Evolutionary conservation across 2,113 vertebrate species (phyloP).

Genomic region (Craseonycteris thonglongyai): DNA sequence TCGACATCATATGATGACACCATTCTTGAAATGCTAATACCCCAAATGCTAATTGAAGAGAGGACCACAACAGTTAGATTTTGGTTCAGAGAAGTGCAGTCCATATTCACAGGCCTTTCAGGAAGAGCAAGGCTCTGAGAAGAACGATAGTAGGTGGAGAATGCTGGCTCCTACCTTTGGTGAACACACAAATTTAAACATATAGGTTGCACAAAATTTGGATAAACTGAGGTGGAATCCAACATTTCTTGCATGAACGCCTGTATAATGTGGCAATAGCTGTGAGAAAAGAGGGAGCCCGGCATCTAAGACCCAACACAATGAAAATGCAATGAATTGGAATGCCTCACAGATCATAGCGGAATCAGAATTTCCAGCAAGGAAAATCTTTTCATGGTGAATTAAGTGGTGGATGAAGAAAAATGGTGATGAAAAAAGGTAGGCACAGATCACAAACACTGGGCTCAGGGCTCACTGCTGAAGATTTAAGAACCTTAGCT

Average conservation of each 20-base stretch:
- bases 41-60: slow-evolving; percentile 77
- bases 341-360: slow-evolving; percentile 99
- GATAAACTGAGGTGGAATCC: slow-evolving; percentile 90
- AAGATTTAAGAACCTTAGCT: slow-evolving; percentile 98
- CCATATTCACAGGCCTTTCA: slow-evolving; percentile 72
- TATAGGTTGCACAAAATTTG: slow-evolving; percentile 83
- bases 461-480: slow-evolving; percentile 86
- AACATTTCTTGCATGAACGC: slow-evolving; percentile 95
- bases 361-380: slow-evolving; percentile 99
- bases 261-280: slow-evolving; percentile 92
- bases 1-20: slow-evolving; percentile 76
- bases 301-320: slow-evolving; percentile 93
- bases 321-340: slow-evolving; percentile 97
- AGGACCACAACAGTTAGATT: slow-evolving; percentile 74
- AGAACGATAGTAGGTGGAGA: slow-evolving; percentile 79
- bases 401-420: slow-evolving; percentile 97
- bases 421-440: slow-evolving; percentile 94
- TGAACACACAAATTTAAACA: slow-evolving; percentile 80
- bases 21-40: slow-evolving; percentile 81
- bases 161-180: slow-evolving; percentile 77
- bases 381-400: slow-evolving; percentile 99
- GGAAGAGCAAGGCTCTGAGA: slow-evolving; percentile 72
- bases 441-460: slow-evolving; percentile 91
- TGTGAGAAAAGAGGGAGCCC: slow-evolving; percentile 89
- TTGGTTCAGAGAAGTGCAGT: slow-evolving; percentile 67